Base-by-base conservation (phyloP, 2,888 invertebrate genomes). In the Mamestra brassicae region DNA sequence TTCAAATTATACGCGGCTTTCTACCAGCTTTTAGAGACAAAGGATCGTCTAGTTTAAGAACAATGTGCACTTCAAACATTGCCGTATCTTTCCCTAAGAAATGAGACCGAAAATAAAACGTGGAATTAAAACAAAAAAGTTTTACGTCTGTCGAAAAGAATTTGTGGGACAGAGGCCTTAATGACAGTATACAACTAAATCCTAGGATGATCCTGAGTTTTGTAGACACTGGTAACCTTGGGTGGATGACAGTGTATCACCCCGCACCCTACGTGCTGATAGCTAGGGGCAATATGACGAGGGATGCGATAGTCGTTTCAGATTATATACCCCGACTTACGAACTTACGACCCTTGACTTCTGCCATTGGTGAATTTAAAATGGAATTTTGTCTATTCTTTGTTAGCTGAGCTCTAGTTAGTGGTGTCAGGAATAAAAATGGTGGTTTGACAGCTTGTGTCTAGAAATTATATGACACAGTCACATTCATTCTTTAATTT, bases 291-390 rank as follows among this genome's bases (percentile, higher is more conserved):
- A 72, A 83, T 85, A 78, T 85, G 88, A 89, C 81, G 74, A 79
- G 84, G 78, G 85, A 81, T 85, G 81, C 81, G 86, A 89, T 89
- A 80, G 85, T 83, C 84, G 85, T 88, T 88, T 88, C 84, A 87
- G 89, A 89, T 89, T 87, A 89, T 88, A 89, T 82, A 85, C 73
- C 83, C 85, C 80, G 80, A 85, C 76, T 81, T 87, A 85, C 83
- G 72, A 83, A 85, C 84, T 83, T 85, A 85, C 83, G 80, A 84
- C 77, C 78, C 75, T 76, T 76, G 83, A 84, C 55, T 83, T 69
- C 65, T 85, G 76, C 71, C 70, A 80, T 69, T 66, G 55, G 47
- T 15, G 38, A 72, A 77, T 74, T 71, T 66, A 55, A 69, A 81
- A 66, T 66, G 15, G 52, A 73, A 83, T 80, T 60, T 74, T 61